These are phyloP conservation scores for Ecliptopera silaceata DNA, from an alignment of 2,888 invertebrate genomes.

Conservation along the genomic window DNA sequence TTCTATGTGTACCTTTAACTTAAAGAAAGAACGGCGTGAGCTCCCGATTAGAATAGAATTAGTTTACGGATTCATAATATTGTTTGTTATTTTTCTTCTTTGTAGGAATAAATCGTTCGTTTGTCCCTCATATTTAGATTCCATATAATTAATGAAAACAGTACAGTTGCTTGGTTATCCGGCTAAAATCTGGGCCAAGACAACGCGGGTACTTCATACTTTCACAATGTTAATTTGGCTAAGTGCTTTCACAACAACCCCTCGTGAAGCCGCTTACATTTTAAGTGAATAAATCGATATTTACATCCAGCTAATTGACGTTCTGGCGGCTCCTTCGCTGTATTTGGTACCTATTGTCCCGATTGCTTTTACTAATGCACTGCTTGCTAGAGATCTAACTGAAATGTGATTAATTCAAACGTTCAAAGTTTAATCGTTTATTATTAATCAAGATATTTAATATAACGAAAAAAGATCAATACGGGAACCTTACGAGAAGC, in stretches of 20 bases:
- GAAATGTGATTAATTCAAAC: too few relatives aligned
- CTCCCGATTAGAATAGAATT: too few relatives aligned
- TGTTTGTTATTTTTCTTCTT: too few relatives aligned
- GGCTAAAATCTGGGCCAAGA: constrained; percentile 24
- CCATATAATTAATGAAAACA: constrained; percentile 32
- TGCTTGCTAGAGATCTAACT: too few relatives aligned
- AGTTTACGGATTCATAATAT: too few relatives aligned
- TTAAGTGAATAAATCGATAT: constrained; percentile 30
- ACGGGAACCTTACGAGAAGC: too few relatives aligned
- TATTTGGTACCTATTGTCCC: constrained; percentile 18
- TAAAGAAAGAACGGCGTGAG: too few relatives aligned
- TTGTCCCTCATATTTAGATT: constrained; percentile 3
- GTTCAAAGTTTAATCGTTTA: too few relatives aligned
- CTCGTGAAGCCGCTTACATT: constrained; percentile 21
- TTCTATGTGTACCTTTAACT: too few relatives aligned
- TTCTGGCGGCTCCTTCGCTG: constrained; percentile 11
- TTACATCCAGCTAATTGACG: constrained; percentile 26
- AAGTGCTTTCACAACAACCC: constrained; percentile 33
- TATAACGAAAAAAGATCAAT: too few relatives aligned
- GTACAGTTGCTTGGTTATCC: constrained; percentile 20
- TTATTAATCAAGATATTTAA: too few relatives aligned
- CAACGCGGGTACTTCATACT: constrained; percentile 28
- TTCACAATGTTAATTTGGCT: constrained; percentile 40
- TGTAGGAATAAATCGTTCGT: neutral
- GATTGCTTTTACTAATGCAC: constrained; percentile 6